Evolutionary conservation across 2,113 vertebrate species (phyloP).

Genomic region (Aspiorhynchus laticeps): DNA sequence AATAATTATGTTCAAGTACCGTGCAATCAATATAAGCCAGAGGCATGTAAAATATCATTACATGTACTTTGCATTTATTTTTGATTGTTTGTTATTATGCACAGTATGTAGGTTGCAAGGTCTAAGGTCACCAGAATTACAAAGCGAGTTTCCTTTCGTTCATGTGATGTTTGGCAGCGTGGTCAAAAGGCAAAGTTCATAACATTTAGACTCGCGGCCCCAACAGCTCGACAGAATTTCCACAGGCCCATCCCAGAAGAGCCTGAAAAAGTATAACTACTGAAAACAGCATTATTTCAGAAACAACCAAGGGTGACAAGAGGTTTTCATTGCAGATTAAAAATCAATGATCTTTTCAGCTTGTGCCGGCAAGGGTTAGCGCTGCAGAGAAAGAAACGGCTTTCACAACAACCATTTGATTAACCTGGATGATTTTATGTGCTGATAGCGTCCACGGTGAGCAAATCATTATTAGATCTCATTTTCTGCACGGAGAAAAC

Average conservation of each 20-base stretch:
- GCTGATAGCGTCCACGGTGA: slow-evolving; percentile 60
- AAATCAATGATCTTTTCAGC: slow-evolving; percentile 63
- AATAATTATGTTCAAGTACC: slow-evolving; percentile 35
- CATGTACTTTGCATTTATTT: slow-evolving; percentile 45
- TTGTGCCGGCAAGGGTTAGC: slow-evolving; percentile 54
- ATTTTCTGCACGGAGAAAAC: slow-evolving; percentile 62
- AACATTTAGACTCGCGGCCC: slow-evolving; percentile 37
- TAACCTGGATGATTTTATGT: slow-evolving; percentile 65
- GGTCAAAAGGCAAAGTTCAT: slow-evolving; percentile 41
- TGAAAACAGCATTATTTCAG: slow-evolving; percentile 59
- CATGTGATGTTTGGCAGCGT: slow-evolving; percentile 1
- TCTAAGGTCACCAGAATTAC: slow-evolving; percentile 1
- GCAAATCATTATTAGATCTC: slow-evolving; percentile 64
- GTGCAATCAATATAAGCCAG: slow-evolving; percentile 54
- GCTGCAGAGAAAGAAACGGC: slow-evolving; percentile 58
- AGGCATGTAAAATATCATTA: slow-evolving; percentile 33
- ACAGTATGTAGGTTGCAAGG: slow-evolving; percentile 33
- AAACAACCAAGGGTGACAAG: slow-evolving; percentile 61
- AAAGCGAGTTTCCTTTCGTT: slow-evolving; percentile 13
- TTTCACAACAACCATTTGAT: slow-evolving; percentile 65
- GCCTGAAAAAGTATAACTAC: slow-evolving; percentile 50
- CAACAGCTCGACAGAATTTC: slow-evolving; percentile 28
- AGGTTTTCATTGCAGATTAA: slow-evolving; percentile 63
- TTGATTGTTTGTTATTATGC: slow-evolving; percentile 34
- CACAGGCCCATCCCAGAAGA: slow-evolving; percentile 38